A percentile compares a stretch with the other conserved stretches of the same genome.
These are phyloP conservation scores for Lutraria rhynchaena DNA, from an alignment of 1,140 invertebrate species.

Conservation along the genomic window DNA sequence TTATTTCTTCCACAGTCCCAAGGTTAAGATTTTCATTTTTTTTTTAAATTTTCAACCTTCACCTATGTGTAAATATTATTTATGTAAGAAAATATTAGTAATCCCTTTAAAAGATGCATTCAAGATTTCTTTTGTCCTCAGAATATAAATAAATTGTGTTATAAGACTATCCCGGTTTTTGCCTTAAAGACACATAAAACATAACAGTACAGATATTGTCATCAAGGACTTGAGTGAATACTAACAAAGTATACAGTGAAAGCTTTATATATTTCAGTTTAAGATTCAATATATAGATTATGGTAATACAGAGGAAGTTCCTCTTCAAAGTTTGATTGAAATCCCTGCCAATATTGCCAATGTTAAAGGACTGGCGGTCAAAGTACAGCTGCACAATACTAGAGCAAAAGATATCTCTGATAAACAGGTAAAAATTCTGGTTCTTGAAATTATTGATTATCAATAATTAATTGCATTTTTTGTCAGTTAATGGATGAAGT, in stretches of 20 bases:
- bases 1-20: too few relatives aligned
- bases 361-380: conserved; percentile 65
- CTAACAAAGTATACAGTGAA: too few relatives aligned
- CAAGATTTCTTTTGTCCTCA: background rate
- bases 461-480: too few relatives aligned
- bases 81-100: conserved; percentile 1
- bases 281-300: conserved; percentile 78
- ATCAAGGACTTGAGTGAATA: too few relatives aligned
- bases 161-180: background rate
- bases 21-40: too few relatives aligned
- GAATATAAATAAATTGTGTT: background rate
- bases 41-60: too few relatives aligned
- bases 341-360: conserved; percentile 66
- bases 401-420: conserved; percentile 65
- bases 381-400: conserved; percentile 70
- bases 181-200: too few relatives aligned
- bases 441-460: too few relatives aligned
- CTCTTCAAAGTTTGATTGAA: conserved; percentile 64
- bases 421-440: conserved; percentile 66
- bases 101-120: background rate
- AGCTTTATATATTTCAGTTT: too few relatives aligned
- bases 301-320: conserved; percentile 74
- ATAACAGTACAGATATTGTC: too few relatives aligned
- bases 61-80: too few relatives aligned
- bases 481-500: too few relatives aligned